Evolutionary conservation across 1,140 invertebrate genomes (phyloP).

Genomic region (Littorina saxatilis): DNA sequence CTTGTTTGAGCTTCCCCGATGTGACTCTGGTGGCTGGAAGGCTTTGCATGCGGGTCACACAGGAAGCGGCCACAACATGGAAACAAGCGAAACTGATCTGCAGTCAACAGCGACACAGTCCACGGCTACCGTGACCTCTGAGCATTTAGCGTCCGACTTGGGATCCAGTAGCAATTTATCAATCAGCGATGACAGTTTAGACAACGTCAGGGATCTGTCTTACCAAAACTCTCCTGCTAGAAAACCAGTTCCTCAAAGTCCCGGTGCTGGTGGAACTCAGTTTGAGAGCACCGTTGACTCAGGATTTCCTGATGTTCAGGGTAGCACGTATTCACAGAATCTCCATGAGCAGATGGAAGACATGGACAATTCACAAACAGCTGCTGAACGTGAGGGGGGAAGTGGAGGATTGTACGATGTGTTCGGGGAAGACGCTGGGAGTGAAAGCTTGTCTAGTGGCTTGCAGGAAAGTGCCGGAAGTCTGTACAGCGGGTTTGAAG

Average conservation of each 20-base stretch:
- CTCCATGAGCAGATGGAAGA: too few relatives aligned
- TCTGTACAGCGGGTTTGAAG: conserved; percentile 13
- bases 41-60: neutral
- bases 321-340: too few relatives aligned
- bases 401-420: too few relatives aligned
- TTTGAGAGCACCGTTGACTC: too few relatives aligned
- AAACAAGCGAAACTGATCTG: neutral
- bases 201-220: neutral
- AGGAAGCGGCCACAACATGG: neutral
- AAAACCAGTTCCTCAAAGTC: neutral
- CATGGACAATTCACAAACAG: too few relatives aligned
- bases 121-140: neutral
- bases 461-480: too few relatives aligned
- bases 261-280: neutral
- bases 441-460: neutral
- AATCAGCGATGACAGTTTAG: conserved; percentile 11
- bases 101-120: neutral
- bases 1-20: neutral
- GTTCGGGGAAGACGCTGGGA: neutral
- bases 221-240: neutral
- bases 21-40: conserved; percentile 9
- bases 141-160: neutral
- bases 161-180: neutral
- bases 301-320: too few relatives aligned
- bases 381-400: too few relatives aligned